Percentiles rank a stretch among this genome's conserved stretches.
phyloP scores from a whole-genome alignment of 2,888 invertebrate species.

The Drosophila kanekoi region DNA sequence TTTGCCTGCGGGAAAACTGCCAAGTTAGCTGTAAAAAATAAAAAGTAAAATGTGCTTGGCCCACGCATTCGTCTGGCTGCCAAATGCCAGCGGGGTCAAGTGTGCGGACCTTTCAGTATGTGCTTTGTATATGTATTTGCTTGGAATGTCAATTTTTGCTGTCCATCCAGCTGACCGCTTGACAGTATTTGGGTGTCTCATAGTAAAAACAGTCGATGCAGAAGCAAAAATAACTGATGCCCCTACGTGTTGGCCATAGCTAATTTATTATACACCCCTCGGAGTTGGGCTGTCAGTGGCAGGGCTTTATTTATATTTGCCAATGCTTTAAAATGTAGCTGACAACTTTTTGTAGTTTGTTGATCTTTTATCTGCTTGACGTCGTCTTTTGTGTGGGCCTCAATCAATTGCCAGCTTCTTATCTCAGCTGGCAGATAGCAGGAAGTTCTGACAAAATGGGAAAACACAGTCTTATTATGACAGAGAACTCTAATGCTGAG shows the following conservation, averaged over 20 bases:
- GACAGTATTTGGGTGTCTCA: constrained; percentile 47
- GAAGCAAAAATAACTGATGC: constrained; percentile 62
- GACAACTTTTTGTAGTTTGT: constrained; percentile 54
- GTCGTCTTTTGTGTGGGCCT: constrained; percentile 36
- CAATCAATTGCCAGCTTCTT: constrained; percentile 65
- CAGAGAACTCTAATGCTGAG: constrained; percentile 19
- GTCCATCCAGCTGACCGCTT: constrained; percentile 59
- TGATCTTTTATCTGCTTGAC: constrained; percentile 55
- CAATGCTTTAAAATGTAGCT: constrained; percentile 67
- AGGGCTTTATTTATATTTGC: constrained; percentile 22
- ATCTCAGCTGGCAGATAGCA: constrained; percentile 42
- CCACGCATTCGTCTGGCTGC: constrained; percentile 47
- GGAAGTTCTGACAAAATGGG: constrained; percentile 61
- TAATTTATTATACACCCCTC: constrained; percentile 70
- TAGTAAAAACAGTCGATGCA: constrained; percentile 42
- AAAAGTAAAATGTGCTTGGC: constrained; percentile 46
- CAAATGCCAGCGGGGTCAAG: constrained; percentile 61
- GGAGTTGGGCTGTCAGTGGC: constrained; percentile 7
- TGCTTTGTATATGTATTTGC: constrained; percentile 18
- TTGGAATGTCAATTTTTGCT: constrained; percentile 68
- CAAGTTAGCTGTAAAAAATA: constrained; percentile 67
- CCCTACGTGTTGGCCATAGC: constrained; percentile 73
- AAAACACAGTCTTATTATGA: constrained; percentile 42
- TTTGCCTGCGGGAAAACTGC: constrained; percentile 58
- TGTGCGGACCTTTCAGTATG: constrained; percentile 14